Evolutionary conservation across 1,140 invertebrate genomes (phyloP).

Genomic region (Caenorhabditis latens): DNA sequence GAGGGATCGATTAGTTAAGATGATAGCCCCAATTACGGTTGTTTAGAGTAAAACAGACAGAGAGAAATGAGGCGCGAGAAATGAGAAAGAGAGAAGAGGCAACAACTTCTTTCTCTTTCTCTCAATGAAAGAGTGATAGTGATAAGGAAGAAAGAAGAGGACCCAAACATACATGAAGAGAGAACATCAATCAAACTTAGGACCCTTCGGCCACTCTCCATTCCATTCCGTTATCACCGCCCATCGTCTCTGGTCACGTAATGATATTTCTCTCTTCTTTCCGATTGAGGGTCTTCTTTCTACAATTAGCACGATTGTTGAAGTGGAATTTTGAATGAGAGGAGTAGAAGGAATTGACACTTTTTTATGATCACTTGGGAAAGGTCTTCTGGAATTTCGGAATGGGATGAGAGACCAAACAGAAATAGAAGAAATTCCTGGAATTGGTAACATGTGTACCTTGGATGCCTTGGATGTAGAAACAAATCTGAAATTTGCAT

Average conservation of each 20-base stretch:
- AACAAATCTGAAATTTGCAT: no score
- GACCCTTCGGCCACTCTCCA: no score
- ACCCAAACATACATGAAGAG: no score
- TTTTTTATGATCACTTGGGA: background rate
- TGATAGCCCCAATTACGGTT: constrained; percentile 52
- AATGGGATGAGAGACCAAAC: no score
- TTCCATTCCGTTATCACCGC: no score
- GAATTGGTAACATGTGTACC: no score
- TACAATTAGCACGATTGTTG: background rate
- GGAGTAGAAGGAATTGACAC: background rate
- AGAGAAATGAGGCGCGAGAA: background rate
- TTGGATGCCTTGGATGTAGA: no score
- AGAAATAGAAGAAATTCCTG: no score
- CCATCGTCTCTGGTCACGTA: no score
- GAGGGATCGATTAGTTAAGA: constrained; percentile 10
- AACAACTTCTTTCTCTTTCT: background rate
- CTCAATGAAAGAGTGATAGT: background rate
- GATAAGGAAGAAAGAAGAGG: background rate
- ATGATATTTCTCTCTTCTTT: background rate
- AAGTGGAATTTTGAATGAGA: background rate
- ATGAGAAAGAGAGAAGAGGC: background rate
- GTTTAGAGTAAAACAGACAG: constrained; percentile 10
- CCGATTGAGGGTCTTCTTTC: background rate
- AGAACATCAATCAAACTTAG: no score
- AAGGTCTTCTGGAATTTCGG: background rate